Conservation (phyloP, 2,888 invertebrate genomes). For the Lasioglossum malachurum region DNA sequence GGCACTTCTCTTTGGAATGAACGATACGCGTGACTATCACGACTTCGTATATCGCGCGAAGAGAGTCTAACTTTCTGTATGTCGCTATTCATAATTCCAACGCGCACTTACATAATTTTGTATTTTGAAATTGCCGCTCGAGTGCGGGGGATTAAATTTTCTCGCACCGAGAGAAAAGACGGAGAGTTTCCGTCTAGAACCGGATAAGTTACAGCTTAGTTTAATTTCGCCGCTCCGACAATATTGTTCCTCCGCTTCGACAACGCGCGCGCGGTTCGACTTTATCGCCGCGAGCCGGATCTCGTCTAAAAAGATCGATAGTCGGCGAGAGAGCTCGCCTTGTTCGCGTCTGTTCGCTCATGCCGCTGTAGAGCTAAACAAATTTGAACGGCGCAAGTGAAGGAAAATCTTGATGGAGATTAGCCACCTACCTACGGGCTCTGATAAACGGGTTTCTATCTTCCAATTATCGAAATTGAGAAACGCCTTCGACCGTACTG, state of each 20-base stretch:
- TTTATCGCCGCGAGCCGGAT: background rate
- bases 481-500: background rate
- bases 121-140: background rate
- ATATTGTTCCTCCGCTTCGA: background rate
- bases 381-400: constrained; percentile 30
- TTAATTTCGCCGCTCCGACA: constrained; percentile 1
- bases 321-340: background rate
- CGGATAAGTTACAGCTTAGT: background rate
- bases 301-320: background rate
- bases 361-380: background rate
- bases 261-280: background rate
- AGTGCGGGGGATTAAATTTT: background rate
- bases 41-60: too few relatives aligned
- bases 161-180: background rate
- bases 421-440: background rate
- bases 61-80: too few relatives aligned
- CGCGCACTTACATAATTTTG: background rate
- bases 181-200: background rate
- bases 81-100: too few relatives aligned
- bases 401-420: background rate
- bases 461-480: background rate
- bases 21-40: too few relatives aligned
- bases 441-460: background rate
- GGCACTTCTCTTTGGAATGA: too few relatives aligned
- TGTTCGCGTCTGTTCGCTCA: background rate